Base-by-base conservation (phyloP, 2,113 vertebrate genomes). In the Fregetta grallaria region DNA sequence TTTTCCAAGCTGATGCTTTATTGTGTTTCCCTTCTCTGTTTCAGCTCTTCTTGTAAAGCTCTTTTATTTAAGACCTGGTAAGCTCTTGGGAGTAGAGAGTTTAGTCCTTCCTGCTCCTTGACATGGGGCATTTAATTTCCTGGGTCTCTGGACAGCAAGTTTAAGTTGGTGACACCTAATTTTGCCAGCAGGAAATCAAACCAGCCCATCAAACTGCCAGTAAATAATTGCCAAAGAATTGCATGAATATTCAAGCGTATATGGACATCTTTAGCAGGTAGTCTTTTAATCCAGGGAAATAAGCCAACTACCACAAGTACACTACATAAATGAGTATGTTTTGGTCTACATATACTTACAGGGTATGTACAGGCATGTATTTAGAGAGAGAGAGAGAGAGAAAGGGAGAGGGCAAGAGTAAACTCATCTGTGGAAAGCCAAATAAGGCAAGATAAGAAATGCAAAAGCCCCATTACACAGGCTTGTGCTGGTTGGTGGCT, bases 361-460 rank as follows among this genome's bases (percentile, higher is more conserved):
- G 59, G 79, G 63, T 86, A 85, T 70, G 53, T 82, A 73, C 45
- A 34, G 58, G 34, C 90, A 79, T 50, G 92, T 88, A 56, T 85
- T 87, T 63, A 82, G 74, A 87, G 44, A 75, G 32, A 85, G 44
- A 75, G 32, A 52, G 47, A 52, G 34, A n/a, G 52, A 38, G 36
- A 26, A 8, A 53, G 55, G 20, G 34, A 84, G 61, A 74, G 19
- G 9, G 36, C 44, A 85, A 78, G 73, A 87, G 36, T 74, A 94
- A 90, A 92, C 50, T 74, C 38, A 77, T 45, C 75, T 58, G 47
- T 80, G 63, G 72, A 76, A 91, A 92, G 67, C 84, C 85, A 88
- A 93, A 91, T 91, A 90, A 93, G 81, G 92, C 62, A 95, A 94
- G 70, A 23, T 11, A 91, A 76, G 47, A 82, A 92, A 56, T 8